A percentile compares a stretch with the other conserved stretches of the same genome.
phyloP scores from a whole-genome alignment of 1,140 invertebrate genomes.

The Oncopeltus fasciatus region DNA sequence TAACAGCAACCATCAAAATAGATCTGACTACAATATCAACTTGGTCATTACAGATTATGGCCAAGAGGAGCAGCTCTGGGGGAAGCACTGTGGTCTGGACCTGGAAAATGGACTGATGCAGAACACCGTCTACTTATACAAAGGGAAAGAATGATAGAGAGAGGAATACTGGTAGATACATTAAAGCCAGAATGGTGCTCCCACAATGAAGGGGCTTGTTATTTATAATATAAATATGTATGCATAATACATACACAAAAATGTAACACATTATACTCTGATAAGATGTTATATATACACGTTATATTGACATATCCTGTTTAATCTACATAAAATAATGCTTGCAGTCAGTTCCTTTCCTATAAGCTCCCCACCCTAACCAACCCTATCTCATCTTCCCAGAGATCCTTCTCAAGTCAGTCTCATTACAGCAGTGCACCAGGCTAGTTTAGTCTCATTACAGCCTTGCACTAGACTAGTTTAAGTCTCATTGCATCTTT shows the following conservation, averaged over 20 bases:
- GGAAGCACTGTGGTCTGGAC: conserved; percentile 64
- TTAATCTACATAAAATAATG: no score
- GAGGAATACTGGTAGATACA: conserved; percentile 51
- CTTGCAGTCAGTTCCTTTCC: no score
- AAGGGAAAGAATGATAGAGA: conserved; percentile 49
- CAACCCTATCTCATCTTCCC: no score
- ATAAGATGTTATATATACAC: no score
- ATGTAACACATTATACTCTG: no score
- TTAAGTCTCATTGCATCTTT: no score
- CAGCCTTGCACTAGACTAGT: no score
- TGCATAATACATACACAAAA: not conserved
- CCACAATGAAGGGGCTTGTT: conserved; percentile 57
- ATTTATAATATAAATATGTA: conserved; percentile 11
- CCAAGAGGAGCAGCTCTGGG: conserved; percentile 63
- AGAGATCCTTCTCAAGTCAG: no score
- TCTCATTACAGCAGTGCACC: no score
- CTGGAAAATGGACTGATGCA: conserved; percentile 42
- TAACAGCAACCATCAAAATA: not conserved
- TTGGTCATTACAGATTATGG: conserved; percentile 42
- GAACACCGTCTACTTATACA: conserved; percentile 50
- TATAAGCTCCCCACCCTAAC: no score
- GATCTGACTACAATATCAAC: not conserved
- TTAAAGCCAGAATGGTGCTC: conserved; percentile 68
- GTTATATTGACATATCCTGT: no score
- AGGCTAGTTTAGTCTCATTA: no score